Evolutionary conservation across 92 coral and sea anemone species (phyloP).

Genomic region (Isaurus tuberculatus): DNA sequence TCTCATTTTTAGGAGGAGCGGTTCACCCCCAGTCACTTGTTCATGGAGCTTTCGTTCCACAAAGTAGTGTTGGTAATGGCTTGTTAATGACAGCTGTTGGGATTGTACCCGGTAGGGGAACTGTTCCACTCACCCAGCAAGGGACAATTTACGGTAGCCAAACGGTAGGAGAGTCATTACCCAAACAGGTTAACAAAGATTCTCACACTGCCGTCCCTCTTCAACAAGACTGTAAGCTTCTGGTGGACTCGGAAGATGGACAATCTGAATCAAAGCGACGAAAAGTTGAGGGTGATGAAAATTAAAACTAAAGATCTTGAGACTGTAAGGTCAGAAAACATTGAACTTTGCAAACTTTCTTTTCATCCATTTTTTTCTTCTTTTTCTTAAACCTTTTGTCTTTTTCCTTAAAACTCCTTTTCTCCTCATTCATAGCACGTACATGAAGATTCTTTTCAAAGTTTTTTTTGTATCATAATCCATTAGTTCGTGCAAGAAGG

Average conservation of each 20-base stretch:
- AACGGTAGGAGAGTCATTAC: constrained; percentile 20
- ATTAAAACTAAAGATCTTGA: not conserved
- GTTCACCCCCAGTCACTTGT: constrained; percentile 72
- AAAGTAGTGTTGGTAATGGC: constrained; percentile 82
- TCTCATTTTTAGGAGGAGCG: constrained; percentile 68
- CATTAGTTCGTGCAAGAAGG: constrained; percentile 11
- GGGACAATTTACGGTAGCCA: constrained; percentile 74
- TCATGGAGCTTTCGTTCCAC: constrained; percentile 75
- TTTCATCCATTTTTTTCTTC: not conserved
- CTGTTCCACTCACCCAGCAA: constrained; percentile 68
- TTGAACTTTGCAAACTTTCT: not conserved
- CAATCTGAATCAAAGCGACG: constrained; percentile 77
- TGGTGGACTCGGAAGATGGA: constrained; percentile 59
- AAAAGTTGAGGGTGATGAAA: constrained; percentile 60
- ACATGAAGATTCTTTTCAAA: not conserved
- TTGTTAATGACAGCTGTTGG: constrained; percentile 78
- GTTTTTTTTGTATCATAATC: not conserved
- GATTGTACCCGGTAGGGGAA: constrained; percentile 76
- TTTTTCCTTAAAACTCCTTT: not conserved
- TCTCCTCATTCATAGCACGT: not conserved
- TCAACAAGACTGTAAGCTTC: constrained; percentile 54
- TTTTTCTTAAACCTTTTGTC: not conserved
- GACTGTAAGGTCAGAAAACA: not conserved
- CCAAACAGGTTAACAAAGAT: constrained; percentile 41
- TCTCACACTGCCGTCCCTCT: constrained; percentile 18